A percentile compares a stretch with the other conserved stretches of the same genome.
phyloP scores from a whole-genome alignment of 2,888 invertebrate genomes.

The Watsonalla binaria region DNA sequence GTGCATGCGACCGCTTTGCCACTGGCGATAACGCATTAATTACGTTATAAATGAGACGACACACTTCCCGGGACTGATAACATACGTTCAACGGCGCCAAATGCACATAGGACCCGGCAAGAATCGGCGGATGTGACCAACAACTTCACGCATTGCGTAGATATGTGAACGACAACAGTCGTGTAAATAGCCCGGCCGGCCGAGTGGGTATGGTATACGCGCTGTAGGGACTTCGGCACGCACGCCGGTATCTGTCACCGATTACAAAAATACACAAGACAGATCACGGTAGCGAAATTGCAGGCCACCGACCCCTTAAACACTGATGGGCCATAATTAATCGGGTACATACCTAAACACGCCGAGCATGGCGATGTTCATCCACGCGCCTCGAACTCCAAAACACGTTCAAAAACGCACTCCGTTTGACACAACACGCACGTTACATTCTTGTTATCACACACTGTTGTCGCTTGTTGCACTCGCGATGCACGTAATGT shows the following conservation, averaged over 20 bases:
- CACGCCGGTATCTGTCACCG: slow-evolving; percentile 42
- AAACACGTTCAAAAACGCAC: slow-evolving; percentile 66
- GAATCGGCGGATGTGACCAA: slow-evolving; percentile 44
- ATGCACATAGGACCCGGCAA: slow-evolving; percentile 42
- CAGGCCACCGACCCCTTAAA: slow-evolving; percentile 64
- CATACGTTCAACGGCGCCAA: slow-evolving; percentile 47
- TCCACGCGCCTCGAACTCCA: slow-evolving; percentile 63
- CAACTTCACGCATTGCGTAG: slow-evolving; percentile 26
- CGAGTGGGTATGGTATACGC: slow-evolving; percentile 19
- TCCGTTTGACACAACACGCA: slow-evolving; percentile 70
- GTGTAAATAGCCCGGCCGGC: slow-evolving; percentile 27
- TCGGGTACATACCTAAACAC: slow-evolving; percentile 75
- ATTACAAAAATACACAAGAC: slow-evolving; percentile 50
- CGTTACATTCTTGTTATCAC: slow-evolving; percentile 73
- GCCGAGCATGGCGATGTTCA: slow-evolving; percentile 60
- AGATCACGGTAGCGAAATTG: slow-evolving; percentile 52
- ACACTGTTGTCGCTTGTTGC: slow-evolving; percentile 71
- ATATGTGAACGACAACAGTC: slow-evolving; percentile 27
- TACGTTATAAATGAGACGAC: slow-evolving; percentile 72
- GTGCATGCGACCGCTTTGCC: slow-evolving; percentile 40
- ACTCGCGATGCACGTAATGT: slow-evolving; percentile 70
- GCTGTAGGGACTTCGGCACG: slow-evolving; percentile 22
- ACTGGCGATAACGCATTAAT: slow-evolving; percentile 68
- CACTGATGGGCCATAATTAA: slow-evolving; percentile 73
- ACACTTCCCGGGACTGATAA: slow-evolving; percentile 68